Evolutionary conservation across 1,140 invertebrate genomes (phyloP), one percentile per base, ranked within the genome.

Genomic region (Papilio helenus): DNA sequence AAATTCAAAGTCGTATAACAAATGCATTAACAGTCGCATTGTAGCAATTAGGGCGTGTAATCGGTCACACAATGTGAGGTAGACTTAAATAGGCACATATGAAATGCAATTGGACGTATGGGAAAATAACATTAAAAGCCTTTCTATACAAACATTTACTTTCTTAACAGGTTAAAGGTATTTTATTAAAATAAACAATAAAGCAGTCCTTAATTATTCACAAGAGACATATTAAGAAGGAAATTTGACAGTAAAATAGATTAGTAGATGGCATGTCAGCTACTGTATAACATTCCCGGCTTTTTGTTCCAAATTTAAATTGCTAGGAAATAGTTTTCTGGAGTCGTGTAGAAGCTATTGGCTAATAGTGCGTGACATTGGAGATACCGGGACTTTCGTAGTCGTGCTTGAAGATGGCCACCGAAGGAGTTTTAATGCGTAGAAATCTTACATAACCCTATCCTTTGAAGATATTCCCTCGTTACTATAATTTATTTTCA

Each of bases 1-100:
- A 55, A 55, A 55, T 7, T 55, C 51, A 55, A 55, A 55, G 51
- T 1, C 49, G 49, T 68, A 73, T 76, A 79, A 81, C 46, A 72
- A 82, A 55, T 83, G 76, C 78, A 72, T 84, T 79, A 80, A 73
- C 79, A 20, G 81, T 79, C 81, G 79, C 84, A 83, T 85, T 78
- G 58, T 80, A 73, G 16, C 46, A 84, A 82, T 49, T 61, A 72
- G 83, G 49, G 81, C 83, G 76, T 79, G 79, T 82, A 77, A 77
- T 58, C 61, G 76, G 46, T 29, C 51, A n/a, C 51, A 76, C 29
- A 76, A 76, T 76, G 73, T 49, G 49, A 49, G 26, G 26, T 76
- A 26, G 49, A 3, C 20, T 23, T 58, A 76, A 29, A 76, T 14
- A 26, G 16, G 73, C 26, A 55, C 46, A 51, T 51, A 49, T 76